These are phyloP conservation scores for Portunus trituberculatus DNA, from an alignment of 1,140 invertebrate genomes.

Conservation along the genomic window DNA sequence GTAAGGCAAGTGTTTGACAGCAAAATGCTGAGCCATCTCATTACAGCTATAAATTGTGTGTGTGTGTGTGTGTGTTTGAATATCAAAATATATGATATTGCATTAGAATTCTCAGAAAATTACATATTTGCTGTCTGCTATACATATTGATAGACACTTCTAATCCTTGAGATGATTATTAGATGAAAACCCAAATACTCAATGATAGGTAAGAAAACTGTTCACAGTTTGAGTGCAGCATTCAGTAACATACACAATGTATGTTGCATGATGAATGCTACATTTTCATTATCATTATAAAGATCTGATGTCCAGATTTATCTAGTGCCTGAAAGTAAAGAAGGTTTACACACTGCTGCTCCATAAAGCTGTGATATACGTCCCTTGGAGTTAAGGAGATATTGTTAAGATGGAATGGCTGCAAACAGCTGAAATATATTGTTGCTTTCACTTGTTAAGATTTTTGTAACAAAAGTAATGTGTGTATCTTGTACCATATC, in stretches of 20 bases:
- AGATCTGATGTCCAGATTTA: not conserved
- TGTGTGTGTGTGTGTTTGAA: constrained; percentile 22
- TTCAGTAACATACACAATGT: not conserved
- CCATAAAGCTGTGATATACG: not conserved
- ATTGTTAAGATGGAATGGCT: not conserved
- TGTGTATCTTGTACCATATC: no score
- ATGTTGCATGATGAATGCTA: not conserved
- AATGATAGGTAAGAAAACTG: not conserved
- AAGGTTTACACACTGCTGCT: not conserved
- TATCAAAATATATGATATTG: not conserved
- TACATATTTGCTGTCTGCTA: not conserved
- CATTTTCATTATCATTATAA: not conserved
- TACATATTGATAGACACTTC: not conserved
- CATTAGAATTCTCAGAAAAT: not conserved
- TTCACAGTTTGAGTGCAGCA: not conserved
- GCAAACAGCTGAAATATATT: not conserved
- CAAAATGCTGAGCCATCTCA: not conserved
- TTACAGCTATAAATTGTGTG: not conserved
- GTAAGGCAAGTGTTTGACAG: not conserved
- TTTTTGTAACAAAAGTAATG: no score
- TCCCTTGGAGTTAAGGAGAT: not conserved
- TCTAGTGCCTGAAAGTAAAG: not conserved
- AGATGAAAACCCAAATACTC: not conserved
- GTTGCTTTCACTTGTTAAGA: not conserved
- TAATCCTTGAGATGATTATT: no score